Conservation (phyloP, 1,140 invertebrate genomes). For the Pemphigus obesinymphae region DNA sequence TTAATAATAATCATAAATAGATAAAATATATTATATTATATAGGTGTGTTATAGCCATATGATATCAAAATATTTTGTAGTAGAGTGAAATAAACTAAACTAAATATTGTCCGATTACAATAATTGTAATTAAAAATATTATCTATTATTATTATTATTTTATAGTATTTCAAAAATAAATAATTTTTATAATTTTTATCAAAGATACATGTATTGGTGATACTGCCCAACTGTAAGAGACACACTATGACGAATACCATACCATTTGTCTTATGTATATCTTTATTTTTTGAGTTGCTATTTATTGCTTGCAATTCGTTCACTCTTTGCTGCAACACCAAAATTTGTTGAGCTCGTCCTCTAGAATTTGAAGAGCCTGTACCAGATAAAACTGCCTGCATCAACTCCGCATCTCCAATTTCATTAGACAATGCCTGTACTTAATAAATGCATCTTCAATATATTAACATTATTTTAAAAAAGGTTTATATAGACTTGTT, state of each 20-base stretch:
- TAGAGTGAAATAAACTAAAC: too few species aligned
- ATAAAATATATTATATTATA: too few species aligned
- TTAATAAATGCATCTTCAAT: background rate
- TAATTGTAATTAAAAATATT: too few species aligned
- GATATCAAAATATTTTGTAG: too few species aligned
- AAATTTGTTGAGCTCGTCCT: constrained; percentile 18
- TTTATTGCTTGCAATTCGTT: constrained; percentile 1
- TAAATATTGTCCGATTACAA: too few species aligned
- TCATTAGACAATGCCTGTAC: constrained; percentile 19
- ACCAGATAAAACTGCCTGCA: background rate
- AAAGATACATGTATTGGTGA: too few species aligned
- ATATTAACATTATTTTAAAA: background rate
- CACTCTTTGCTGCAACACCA: background rate
- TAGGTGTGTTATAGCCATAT: too few species aligned
- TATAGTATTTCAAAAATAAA: too few species aligned
- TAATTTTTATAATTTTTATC: too few species aligned
- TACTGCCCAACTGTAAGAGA: too few species aligned
- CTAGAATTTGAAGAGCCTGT: constrained; percentile 1
- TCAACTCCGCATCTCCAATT: background rate
- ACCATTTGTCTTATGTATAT: background rate
- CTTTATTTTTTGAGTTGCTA: background rate
- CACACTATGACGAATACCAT: background rate
- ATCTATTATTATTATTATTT: too few species aligned
- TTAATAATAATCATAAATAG: too few species aligned
- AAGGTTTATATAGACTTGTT: background rate